phyloP scores from a whole-genome alignment of 2,113 vertebrate genomes.

The Suricata suricatta region DNA sequence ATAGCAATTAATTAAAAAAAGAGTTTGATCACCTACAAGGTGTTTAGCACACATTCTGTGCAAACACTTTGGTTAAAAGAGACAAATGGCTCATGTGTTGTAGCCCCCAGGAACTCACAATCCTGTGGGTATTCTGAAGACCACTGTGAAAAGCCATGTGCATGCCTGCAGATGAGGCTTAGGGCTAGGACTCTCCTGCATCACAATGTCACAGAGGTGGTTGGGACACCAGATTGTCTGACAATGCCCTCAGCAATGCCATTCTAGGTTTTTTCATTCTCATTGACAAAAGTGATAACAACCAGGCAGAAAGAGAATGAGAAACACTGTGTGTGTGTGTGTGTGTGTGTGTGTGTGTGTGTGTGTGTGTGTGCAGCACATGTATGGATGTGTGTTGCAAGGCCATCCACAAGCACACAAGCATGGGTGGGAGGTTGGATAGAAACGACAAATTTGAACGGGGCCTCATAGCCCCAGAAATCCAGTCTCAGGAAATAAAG shows the following conservation, averaged over 20 bases:
- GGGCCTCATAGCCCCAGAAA: not conserved
- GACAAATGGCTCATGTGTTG: not conserved
- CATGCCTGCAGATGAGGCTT: too few species aligned
- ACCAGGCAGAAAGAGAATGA: not conserved
- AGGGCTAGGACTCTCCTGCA: not conserved
- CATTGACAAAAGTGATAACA: not conserved
- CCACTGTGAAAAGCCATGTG: not conserved
- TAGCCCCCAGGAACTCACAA: not conserved
- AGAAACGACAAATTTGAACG: not conserved
- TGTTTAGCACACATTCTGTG: not conserved
- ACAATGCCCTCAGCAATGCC: not conserved
- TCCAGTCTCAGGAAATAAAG: not conserved
- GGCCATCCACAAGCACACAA: not conserved
- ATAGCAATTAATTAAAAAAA: not conserved
- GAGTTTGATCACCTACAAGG: not conserved
- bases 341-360: too few species aligned
- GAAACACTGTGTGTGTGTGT: not conserved
- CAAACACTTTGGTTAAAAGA: not conserved
- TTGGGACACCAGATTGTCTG: not conserved
- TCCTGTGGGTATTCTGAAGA: not conserved
- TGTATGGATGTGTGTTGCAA: not conserved
- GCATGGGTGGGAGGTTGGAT: too few species aligned
- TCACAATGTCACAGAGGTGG: not conserved
- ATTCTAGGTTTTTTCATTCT: not conserved
- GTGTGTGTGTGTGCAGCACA: too few species aligned